Conservation (phyloP, 2,888 invertebrate genomes). For the Heliconius cydno region DNA sequence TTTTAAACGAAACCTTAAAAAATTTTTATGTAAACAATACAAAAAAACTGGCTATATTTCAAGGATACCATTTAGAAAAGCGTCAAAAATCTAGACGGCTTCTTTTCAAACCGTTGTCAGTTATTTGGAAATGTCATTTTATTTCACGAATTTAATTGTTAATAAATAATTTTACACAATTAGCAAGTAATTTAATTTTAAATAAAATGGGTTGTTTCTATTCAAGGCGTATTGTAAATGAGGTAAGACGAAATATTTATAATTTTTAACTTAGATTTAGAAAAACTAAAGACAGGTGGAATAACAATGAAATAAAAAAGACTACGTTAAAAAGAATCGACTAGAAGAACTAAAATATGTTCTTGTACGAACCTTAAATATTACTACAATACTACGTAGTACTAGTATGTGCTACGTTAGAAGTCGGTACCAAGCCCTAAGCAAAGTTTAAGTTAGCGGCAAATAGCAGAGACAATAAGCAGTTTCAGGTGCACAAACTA, state of each 20-base stretch:
- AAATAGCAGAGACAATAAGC: too few species aligned
- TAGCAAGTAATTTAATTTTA: constrained; percentile 53
- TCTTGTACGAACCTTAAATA: too few species aligned
- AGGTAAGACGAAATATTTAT: constrained; percentile 57
- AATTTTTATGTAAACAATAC: background rate
- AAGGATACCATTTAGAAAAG: constrained; percentile 53
- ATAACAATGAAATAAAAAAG: background rate
- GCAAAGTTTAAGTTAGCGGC: too few species aligned
- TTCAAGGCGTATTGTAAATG: constrained; percentile 59
- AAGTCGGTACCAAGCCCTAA: too few species aligned
- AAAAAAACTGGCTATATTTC: constrained; percentile 33
- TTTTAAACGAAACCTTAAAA: background rate
- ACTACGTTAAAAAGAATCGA: background rate
- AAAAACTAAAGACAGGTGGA: background rate
- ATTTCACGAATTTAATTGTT: constrained; percentile 62
- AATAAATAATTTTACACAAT: constrained; percentile 57
- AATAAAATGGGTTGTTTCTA: constrained; percentile 73
- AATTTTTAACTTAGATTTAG: background rate
- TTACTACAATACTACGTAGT: too few species aligned
- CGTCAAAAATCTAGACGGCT: constrained; percentile 72
- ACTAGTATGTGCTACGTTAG: too few species aligned
- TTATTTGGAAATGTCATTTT: constrained; percentile 76
- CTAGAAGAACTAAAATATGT: too few species aligned
- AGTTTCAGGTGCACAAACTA: too few species aligned
- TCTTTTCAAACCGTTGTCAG: constrained; percentile 70